phyloP scores from a whole-genome alignment of 2,888 invertebrate species.

The Amblyteles armatorius region DNA sequence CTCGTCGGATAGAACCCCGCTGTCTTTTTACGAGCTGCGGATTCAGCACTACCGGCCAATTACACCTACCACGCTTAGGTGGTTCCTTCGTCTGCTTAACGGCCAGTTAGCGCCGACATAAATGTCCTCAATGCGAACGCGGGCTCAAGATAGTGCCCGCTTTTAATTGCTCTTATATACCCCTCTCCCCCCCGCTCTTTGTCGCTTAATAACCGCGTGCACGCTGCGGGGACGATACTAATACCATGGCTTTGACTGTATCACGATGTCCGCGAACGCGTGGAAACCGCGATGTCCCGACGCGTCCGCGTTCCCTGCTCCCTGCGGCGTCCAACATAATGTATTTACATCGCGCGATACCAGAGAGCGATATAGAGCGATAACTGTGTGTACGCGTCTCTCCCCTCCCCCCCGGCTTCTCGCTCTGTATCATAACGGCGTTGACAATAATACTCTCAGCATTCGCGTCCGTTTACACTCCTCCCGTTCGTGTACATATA shows the following conservation, averaged over 20 bases:
- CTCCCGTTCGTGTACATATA: constrained; percentile 10
- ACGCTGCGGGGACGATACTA: constrained; percentile 43
- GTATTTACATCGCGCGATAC: constrained; percentile 51
- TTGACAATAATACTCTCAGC: constrained; percentile 56
- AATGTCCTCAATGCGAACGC: constrained; percentile 76
- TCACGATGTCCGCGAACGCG: constrained; percentile 21
- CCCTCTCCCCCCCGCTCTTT: constrained; percentile 48
- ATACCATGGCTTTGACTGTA: constrained; percentile 31
- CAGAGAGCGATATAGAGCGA: constrained; percentile 51
- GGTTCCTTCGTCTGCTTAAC: constrained; percentile 79
- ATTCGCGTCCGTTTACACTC: constrained; percentile 36
- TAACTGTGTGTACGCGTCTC: constrained; percentile 21
- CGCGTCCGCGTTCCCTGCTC: constrained; percentile 1
- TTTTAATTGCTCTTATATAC: constrained; percentile 77
- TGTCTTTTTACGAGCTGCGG: constrained; percentile 81
- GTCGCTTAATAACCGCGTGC: constrained; percentile 67
- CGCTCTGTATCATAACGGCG: constrained; percentile 49
- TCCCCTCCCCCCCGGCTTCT: constrained; percentile 19
- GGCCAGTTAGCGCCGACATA: constrained; percentile 82
- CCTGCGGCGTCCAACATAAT: constrained; percentile 39
- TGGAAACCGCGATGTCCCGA: constrained; percentile 43
- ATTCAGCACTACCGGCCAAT: constrained; percentile 81
- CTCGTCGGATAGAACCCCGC: constrained; percentile 71
- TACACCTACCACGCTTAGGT: constrained; percentile 81
- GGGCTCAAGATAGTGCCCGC: constrained; percentile 66